Conservation (phyloP, 2,797 vertebrate genomes). For the Sardinella longiceps region DNA sequence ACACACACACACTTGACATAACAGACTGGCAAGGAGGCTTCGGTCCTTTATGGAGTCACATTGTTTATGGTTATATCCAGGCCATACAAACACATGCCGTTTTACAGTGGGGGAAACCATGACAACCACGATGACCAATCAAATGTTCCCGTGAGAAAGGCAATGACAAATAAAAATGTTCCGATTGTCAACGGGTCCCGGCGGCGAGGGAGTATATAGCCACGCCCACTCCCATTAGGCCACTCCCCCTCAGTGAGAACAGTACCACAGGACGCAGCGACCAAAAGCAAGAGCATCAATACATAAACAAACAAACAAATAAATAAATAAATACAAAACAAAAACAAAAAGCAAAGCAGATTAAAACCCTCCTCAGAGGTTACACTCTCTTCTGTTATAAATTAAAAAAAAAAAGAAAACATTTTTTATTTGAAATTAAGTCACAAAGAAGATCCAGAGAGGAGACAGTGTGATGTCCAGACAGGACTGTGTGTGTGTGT, state of each 20-base stretch:
- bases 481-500: conserved; percentile 48
- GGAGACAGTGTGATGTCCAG: conserved; percentile 31
- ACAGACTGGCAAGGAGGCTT: background rate
- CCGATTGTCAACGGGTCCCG: conserved; percentile 52
- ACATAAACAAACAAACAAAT: conserved; percentile 64
- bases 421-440: conserved; percentile 37
- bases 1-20: background rate
- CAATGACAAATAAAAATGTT: conserved; percentile 44
- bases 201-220: conserved; percentile 55
- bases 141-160: conserved; percentile 42
- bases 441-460: conserved; percentile 50
- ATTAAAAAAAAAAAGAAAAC: conserved; percentile 36
- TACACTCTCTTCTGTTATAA: conserved; percentile 35
- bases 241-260: conserved; percentile 45
- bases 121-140: conserved; percentile 50
- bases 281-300: conserved; percentile 52
- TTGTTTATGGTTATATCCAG: conserved; percentile 58
- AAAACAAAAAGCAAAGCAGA: background rate
- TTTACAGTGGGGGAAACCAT: conserved; percentile 60
- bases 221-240: conserved; percentile 54
- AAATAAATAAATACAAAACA: conserved; percentile 64
- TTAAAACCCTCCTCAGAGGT: background rate
- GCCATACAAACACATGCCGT: conserved; percentile 77
- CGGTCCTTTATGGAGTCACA: conserved; percentile 49
- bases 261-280: conserved; percentile 31